phyloP scores from a whole-genome alignment of 2,888 invertebrate genomes.

The Nasonovia ribisnigri region DNA sequence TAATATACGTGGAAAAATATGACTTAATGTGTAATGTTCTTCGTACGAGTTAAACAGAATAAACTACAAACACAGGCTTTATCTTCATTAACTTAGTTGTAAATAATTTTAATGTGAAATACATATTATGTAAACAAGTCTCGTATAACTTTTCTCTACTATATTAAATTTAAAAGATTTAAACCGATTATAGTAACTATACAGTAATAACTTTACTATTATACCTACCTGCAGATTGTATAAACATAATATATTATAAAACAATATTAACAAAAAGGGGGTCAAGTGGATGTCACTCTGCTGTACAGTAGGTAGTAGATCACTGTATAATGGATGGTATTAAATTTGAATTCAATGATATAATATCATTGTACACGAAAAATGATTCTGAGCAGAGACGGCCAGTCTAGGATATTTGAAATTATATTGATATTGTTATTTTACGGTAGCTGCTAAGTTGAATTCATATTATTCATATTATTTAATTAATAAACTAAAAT shows the following conservation, averaged over 20 bases:
- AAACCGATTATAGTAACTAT: background rate
- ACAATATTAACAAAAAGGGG: background rate
- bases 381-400: no score
- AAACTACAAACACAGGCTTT: slow-evolving; percentile 11
- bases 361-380: no score
- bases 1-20: slow-evolving; percentile 13
- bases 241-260: background rate
- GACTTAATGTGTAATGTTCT: slow-evolving; percentile 22
- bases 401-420: no score
- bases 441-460: no score
- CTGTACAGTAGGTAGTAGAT: no score
- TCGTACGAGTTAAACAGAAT: background rate
- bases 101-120: background rate
- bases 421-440: no score
- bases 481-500: no score
- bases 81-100: slow-evolving; percentile 9
- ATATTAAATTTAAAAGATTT: background rate
- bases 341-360: no score
- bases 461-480: no score
- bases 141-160: background rate
- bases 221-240: background rate
- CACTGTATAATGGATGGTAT: no score
- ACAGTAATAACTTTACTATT: background rate
- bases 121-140: slow-evolving; percentile 15
- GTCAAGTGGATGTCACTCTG: no score